These are phyloP conservation scores for Erannis defoliaria DNA, from an alignment of 2,888 invertebrate genomes.

Conservation along the genomic window DNA sequence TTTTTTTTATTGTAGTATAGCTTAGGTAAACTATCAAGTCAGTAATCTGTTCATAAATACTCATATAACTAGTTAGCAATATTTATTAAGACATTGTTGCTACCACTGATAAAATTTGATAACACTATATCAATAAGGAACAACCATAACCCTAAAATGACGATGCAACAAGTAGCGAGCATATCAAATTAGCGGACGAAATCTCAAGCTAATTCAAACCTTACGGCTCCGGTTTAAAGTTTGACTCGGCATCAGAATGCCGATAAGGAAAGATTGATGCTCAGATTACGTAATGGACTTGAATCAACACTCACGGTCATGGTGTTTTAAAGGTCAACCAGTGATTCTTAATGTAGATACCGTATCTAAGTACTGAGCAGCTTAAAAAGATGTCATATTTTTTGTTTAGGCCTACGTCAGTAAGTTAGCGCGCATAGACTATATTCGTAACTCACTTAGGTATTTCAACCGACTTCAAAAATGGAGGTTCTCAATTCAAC, in stretches of 20 bases:
- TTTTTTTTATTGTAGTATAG: no score
- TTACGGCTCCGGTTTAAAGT: constrained; percentile 29
- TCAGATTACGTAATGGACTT: constrained; percentile 77
- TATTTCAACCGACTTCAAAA: no score
- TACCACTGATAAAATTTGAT: constrained; percentile 44
- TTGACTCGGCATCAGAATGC: constrained; percentile 24
- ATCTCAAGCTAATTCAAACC: constrained; percentile 34
- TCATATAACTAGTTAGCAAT: not conserved
- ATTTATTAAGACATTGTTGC: constrained; percentile 18
- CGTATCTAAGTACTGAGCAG: constrained; percentile 46
- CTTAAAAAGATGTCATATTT: constrained; percentile 23
- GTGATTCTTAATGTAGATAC: constrained; percentile 61
- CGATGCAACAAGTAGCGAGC: constrained; percentile 62
- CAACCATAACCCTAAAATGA: constrained; percentile 58
- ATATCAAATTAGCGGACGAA: constrained; percentile 51
- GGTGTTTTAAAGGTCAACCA: constrained; percentile 76
- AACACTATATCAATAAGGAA: constrained; percentile 62
- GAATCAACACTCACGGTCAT: constrained; percentile 81
- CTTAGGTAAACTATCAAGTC: no score
- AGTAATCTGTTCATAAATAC: no score
- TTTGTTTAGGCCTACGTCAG: constrained; percentile 9
- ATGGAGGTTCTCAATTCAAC: no score
- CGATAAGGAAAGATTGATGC: constrained; percentile 69
- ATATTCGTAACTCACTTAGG: not conserved
- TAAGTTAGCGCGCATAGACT: not conserved